These are phyloP conservation scores for Pleuronectes platessa DNA, from an alignment of 2,113 vertebrate genomes.

Conservation along the genomic window DNA sequence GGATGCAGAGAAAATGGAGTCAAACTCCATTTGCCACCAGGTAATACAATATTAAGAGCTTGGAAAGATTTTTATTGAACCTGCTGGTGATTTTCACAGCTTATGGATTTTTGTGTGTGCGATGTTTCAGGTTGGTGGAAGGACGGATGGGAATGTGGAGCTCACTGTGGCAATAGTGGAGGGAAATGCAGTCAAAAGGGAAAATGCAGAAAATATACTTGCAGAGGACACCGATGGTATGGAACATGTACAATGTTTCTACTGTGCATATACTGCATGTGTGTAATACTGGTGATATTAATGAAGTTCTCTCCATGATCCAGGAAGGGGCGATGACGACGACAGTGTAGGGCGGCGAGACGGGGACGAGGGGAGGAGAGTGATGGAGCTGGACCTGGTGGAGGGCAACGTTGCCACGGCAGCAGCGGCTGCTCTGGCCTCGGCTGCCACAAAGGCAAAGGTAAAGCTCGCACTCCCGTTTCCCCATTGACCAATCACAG, in stretches of 20 bases:
- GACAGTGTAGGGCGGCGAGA: conserved; percentile 85
- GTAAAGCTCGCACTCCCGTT: conserved; percentile 73
- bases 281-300: neutral
- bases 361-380: conserved; percentile 82
- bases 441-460: conserved; percentile 98
- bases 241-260: neutral
- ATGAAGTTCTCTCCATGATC: neutral
- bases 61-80: neutral
- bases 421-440: conserved; percentile 93
- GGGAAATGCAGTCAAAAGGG: conserved; percentile 78
- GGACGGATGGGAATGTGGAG: conserved; percentile 78
- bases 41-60: conserved; percentile 64
- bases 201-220: conserved; percentile 67
- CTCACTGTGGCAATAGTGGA: conserved; percentile 76
- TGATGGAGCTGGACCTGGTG: conserved; percentile 89
- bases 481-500: conserved; percentile 14
- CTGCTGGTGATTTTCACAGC: neutral
- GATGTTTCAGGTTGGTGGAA: conserved; percentile 78
- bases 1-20: conserved; percentile 89
- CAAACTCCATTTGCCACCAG: conserved; percentile 84
- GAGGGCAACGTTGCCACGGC: conserved; percentile 93
- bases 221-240: conserved; percentile 61
- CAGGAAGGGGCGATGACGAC: conserved; percentile 86
- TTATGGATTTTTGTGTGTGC: conserved; percentile 15
- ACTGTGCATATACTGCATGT: neutral